Evolutionary conservation across 2,888 invertebrate genomes (phyloP), one percentile per base, ranked within the genome.

Genomic region (Pachycephus smyrnensis): DNA sequence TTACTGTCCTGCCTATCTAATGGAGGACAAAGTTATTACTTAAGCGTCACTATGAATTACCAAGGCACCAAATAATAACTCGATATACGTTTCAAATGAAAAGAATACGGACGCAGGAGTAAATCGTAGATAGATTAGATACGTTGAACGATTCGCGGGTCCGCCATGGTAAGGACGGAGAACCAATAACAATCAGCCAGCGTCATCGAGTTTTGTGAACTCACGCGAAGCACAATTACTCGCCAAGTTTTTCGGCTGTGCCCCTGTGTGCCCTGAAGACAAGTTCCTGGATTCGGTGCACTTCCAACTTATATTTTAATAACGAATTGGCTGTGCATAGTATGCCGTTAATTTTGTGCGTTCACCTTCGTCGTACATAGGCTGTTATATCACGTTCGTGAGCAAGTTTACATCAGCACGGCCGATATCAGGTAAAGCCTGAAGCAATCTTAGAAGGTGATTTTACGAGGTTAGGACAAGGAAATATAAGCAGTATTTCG

Each of bases 131-230:
- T 55, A 15, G 23, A 55, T 55, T 55, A 55, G 23, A 23, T 2
- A 55, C 55, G 23, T 55, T 55, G 23, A 55, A 55, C 23, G 55
- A 23, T 55, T 55, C 55, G 23, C 55, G 55, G 55, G 23, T 55
- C 55, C 55, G 55, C 55, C 55, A 55, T 55, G 23, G 23, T 55
- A 55, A 55, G 9, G 15, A 55, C 23, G 2, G 55, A 55, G 55
- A 71, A 33, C 71, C 71, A 71, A 71, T 71, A 33, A 71, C 71
- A 31, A 71, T 31, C 71, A 71, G 71, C 71, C 71, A 71, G 32
- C 71, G 71, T 71, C 71, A 55, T 23, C 23, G 23, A 55, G 55
- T 55, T 55, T 55, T 55, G 23, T 55, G 55, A 55, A 55, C 55
- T 55, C 55, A 55, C 55, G 55, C 55, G 23, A 6, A 23, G 55